Conservation (phyloP, 2,113 vertebrate genomes). For the Pachypanchax playfairii region DNA sequence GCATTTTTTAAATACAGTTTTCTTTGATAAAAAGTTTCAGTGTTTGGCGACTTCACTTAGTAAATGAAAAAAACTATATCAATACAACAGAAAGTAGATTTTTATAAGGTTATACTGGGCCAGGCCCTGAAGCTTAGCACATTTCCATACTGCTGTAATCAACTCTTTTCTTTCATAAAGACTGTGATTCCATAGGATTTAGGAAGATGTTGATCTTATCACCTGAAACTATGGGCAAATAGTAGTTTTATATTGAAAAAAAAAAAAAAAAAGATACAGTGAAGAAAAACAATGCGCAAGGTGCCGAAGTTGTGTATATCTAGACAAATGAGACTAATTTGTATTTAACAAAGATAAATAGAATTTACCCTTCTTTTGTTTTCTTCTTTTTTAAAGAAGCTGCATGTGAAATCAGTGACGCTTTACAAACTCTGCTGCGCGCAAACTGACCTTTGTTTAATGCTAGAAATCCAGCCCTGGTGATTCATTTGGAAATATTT, state of each 20-base stretch:
- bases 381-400: slow-evolving; percentile 65
- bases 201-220: slow-evolving; percentile 74
- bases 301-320: slow-evolving; percentile 88
- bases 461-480: slow-evolving; percentile 81
- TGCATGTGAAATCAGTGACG: slow-evolving; percentile 94
- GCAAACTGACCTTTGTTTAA: slow-evolving; percentile 83
- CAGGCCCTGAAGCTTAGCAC: slow-evolving; percentile 77
- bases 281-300: slow-evolving; percentile 64
- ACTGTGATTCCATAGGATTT: slow-evolving; percentile 90
- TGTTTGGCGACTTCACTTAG: slow-evolving; percentile 81
- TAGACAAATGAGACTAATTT: slow-evolving; percentile 87
- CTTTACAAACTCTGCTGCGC: slow-evolving; percentile 88
- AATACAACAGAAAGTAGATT: slow-evolving; percentile 73
- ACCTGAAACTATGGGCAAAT: slow-evolving; percentile 75
- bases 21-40: slow-evolving; percentile 71
- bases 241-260: slow-evolving; percentile 77
- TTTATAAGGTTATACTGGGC: slow-evolving; percentile 75
- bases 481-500: slow-evolving; percentile 61
- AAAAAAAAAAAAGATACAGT: slow-evolving; percentile 43
- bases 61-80: slow-evolving; percentile 71
- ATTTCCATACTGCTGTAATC: slow-evolving; percentile 81
- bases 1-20: slow-evolving; percentile 72
- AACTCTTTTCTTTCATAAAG: slow-evolving; percentile 83
- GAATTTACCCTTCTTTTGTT: slow-evolving; percentile 65
- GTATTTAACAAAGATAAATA: slow-evolving; percentile 82